A percentile compares a stretch with the other conserved stretches of the same genome.
phyloP scores from a whole-genome alignment of 2,113 vertebrate species.

The Stigmatopora argus region DNA sequence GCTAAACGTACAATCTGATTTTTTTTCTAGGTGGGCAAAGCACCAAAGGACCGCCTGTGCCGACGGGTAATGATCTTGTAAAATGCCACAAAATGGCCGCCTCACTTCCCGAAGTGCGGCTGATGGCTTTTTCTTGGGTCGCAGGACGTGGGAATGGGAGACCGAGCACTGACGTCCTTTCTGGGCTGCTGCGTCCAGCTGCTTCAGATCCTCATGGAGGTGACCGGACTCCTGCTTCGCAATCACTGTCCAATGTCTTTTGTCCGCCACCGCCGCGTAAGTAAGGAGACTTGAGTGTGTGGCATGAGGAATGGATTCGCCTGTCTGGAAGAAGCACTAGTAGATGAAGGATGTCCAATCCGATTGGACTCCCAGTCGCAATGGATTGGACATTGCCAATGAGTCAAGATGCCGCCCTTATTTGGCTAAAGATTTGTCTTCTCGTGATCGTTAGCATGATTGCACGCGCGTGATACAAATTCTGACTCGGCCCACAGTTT shows the following conservation, averaged over 20 bases:
- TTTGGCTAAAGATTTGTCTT: too few relatives aligned
- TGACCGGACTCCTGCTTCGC: slow-evolving; percentile 68
- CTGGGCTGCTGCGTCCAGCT: slow-evolving; percentile 86
- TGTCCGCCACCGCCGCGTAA: slow-evolving; percentile 42
- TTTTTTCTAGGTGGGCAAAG: slow-evolving; percentile 83
- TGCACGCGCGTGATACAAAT: too few relatives aligned
- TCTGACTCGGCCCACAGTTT: too few relatives aligned
- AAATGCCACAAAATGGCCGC: not conserved
- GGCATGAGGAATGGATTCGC: slow-evolving; percentile 44
- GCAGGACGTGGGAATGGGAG: slow-evolving; percentile 94
- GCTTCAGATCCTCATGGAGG: slow-evolving; percentile 91
- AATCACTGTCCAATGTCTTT: slow-evolving; percentile 57
- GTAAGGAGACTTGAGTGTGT: slow-evolving; percentile 23
- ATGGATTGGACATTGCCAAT: too few relatives aligned
- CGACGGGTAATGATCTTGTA: slow-evolving; percentile 76
- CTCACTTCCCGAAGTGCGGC: too few relatives aligned
- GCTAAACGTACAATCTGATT: too few relatives aligned
- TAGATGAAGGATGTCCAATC: not conserved
- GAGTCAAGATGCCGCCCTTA: too few relatives aligned
- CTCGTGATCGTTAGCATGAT: not conserved
- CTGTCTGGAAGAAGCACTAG: slow-evolving; percentile 20
- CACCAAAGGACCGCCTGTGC: slow-evolving; percentile 92
- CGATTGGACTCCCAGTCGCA: too few relatives aligned
- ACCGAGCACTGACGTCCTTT: slow-evolving; percentile 82
- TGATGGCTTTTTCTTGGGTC: slow-evolving; percentile 3